Evolutionary conservation across 2,888 invertebrate genomes (phyloP).

Genomic region (Epistrophe eligans): DNA sequence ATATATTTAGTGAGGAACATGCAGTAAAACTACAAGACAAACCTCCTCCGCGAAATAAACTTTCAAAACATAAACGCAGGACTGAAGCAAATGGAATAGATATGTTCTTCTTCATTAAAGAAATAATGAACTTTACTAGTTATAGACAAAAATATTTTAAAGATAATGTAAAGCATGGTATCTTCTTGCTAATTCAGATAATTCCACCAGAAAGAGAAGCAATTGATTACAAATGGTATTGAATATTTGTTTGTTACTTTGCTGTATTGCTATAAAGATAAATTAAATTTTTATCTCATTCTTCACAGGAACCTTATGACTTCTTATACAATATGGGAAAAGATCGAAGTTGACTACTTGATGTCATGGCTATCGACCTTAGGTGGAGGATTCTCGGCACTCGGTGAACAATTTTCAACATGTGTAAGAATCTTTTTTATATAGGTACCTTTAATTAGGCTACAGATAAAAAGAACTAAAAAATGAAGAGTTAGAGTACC

Average conservation of each 20-base stretch:
- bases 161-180: conserved; percentile 68
- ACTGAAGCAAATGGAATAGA: conserved; percentile 69
- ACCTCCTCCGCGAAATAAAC: conserved; percentile 36
- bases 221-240: conserved; percentile 89
- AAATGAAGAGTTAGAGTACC: no score
- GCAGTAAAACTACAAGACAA: conserved; percentile 25
- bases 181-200: conserved; percentile 84
- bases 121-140: conserved; percentile 78
- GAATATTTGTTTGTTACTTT: conserved; percentile 22
- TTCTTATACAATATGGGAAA: conserved; percentile 85
- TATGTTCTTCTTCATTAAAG: conserved; percentile 76
- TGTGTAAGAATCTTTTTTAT: conserved; percentile 86
- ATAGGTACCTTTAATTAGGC: neutral
- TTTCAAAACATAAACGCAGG: conserved; percentile 27
- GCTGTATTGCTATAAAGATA: neutral
- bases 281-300: neutral
- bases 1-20: conserved; percentile 24
- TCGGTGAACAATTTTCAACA: conserved; percentile 93
- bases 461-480: neutral
- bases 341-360: conserved; percentile 91
- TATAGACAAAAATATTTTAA: conserved; percentile 76
- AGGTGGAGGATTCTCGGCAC: conserved; percentile 97
- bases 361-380: conserved; percentile 98
- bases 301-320: conserved; percentile 85
- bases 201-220: conserved; percentile 86